Base-by-base conservation (phyloP, 2,797 vertebrate genomes). In the Paratrypauchen microcephalus region DNA sequence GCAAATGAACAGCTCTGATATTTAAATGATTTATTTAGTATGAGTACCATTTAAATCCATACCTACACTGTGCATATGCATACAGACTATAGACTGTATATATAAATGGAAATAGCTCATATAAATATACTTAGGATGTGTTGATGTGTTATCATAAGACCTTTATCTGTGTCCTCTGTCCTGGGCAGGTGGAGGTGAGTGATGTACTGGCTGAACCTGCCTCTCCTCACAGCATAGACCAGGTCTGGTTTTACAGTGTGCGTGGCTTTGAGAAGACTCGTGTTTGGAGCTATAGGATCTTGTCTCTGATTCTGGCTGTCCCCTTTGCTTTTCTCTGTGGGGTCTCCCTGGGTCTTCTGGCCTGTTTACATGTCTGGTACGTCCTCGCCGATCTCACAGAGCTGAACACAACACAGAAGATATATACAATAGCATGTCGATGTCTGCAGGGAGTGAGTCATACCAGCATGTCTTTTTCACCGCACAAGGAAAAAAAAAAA, bases 361-460 rank as follows among this genome's bases (percentile, higher is more conserved):
- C 93, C 76, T 93, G 92, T 71, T 71, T 95, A 28, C 93, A 94
- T 30, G 93, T 95, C 80, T 95, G 94, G 94, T 95, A 87, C 28
- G 18, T 9, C n/a, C 19, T n/a, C 59, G 6, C 1, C 11, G 6
- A 13, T 47, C 39, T 71, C 47, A 61, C 65, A 64, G 1, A 58
- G 26, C 28, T 21, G 15, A 30, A 32, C 18, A 19, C 8, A 28
- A 13, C 26, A 58, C 56, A 58, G 0, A 56, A 1, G 23, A 21
- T 8, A 52, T 19, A 21, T n/a, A n/a, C n/a, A n/a, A n/a, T 7
- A n/a, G 19, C n/a, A n/a, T 21, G 21, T 4, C 11, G 7, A 52
- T n/a, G 15, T 45, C 41, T 15, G 5, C 41, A 15, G 13, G 41
- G 41, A 45, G 3, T 45, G 41, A 16, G 4, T 45, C 41, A 45